Evolutionary conservation across 2,888 invertebrate species (phyloP).

Genomic region (Plagodis dolabraria): DNA sequence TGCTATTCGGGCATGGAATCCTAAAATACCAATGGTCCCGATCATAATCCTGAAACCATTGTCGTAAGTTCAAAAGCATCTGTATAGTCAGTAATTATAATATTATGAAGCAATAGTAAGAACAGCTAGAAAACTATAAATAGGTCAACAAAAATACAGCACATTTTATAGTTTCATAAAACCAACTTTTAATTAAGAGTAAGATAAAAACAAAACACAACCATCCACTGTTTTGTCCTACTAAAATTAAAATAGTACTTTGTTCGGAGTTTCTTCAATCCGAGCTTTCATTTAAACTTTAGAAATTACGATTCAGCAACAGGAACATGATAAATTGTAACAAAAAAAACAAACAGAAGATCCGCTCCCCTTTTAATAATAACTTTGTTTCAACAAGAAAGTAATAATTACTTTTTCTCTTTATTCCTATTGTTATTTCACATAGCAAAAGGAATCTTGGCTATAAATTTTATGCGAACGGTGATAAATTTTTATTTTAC

Average conservation of each 20-base stretch:
- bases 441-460: slow-evolving; percentile 39
- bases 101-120: no score
- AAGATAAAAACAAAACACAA: neutral
- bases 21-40: no score
- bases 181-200: no score
- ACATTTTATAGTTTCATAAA: no score
- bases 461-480: slow-evolving; percentile 36
- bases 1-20: no score
- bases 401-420: slow-evolving; percentile 48
- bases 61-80: no score
- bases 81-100: no score
- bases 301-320: slow-evolving; percentile 8
- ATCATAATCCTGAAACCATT: no score
- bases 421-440: slow-evolving; percentile 40
- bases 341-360: slow-evolving; percentile 30
- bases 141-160: no score
- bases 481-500: slow-evolving; percentile 55
- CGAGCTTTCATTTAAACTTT: neutral
- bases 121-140: no score
- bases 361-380: slow-evolving; percentile 39
- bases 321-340: slow-evolving; percentile 32
- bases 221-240: neutral
- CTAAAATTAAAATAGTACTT: neutral
- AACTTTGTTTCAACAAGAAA: slow-evolving; percentile 37
- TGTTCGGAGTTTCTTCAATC: neutral